Percentiles rank a stretch among this genome's conserved stretches.
Conservation (phyloP, 2,113 vertebrate genomes). For the Epinephelus cyanopodus region DNA sequence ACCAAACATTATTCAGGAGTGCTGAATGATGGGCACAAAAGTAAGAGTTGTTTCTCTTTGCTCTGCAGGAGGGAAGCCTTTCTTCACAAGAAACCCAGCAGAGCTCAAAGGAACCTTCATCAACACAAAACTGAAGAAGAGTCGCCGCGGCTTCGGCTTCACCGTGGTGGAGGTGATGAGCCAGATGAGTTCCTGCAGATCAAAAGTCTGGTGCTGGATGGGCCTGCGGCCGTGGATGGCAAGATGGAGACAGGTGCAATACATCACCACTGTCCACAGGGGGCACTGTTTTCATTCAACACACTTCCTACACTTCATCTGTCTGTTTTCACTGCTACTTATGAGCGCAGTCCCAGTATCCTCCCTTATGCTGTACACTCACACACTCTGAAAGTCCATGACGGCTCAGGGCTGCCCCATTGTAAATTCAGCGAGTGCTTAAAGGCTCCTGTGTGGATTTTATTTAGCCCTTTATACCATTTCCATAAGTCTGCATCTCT, state of each 20-base stretch:
- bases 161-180: slow-evolving; percentile 98
- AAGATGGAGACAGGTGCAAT: slow-evolving; percentile 98
- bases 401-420: background rate
- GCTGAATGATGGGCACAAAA: background rate
- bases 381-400: background rate
- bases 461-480: background rate
- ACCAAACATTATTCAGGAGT: background rate
- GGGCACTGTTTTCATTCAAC: slow-evolving; percentile 67
- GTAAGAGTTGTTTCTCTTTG: background rate
- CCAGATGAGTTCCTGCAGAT: slow-evolving; percentile 99
- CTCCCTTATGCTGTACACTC: background rate
- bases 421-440: background rate
- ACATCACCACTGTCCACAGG: slow-evolving; percentile 46
- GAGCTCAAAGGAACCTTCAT: slow-evolving; percentile 98
- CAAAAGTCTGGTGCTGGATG: slow-evolving; percentile 97
- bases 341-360: background rate
- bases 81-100: slow-evolving; percentile 98
- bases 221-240: slow-evolving; percentile 94
- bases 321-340: background rate
- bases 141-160: slow-evolving; percentile 96
- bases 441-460: background rate
- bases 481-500: background rate
- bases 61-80: slow-evolving; percentile 91
- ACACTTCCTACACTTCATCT: background rate
- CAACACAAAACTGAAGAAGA: slow-evolving; percentile 97